Base-by-base conservation (phyloP, 2,113 vertebrate genomes). In the Peromyscus californicus region DNA sequence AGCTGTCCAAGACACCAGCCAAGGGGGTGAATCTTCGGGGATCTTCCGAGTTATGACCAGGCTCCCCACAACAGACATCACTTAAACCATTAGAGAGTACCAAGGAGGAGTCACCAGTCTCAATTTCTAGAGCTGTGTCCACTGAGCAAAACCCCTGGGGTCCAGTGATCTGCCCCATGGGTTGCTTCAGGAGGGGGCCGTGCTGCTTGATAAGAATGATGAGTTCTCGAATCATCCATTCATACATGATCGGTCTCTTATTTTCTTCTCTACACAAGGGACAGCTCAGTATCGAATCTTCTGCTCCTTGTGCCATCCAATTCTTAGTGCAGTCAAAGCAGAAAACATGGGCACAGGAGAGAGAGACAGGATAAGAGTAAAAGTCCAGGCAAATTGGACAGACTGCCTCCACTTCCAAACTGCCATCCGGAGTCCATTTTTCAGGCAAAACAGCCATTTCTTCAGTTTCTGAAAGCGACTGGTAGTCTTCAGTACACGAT, bases 181-280 rank as follows among this genome's bases (percentile, higher is more conserved):
- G 13, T 11, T 42, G 39, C 21, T 89, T 9, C 51, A 93, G 1
- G 26, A 22, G 3, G 17, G 48, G 0, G 4, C 11, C 29, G 0
- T 80, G 70, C 45, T 93, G 72, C 29, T 0, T 42, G 21, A 63
- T 7, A 7, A 74, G 42, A 45, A 59, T 7, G 7, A 3, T 2
- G 39, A 94, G 24, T 0, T 0, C 0, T n/a, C 2, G 9, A 1
- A 63, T 10, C 0, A 31, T 7, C 48, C 21, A 2, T 3, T 76
- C 42, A 13, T 93, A 36, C 39, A 39, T 36, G 67, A 51, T 1
- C 0, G 7, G 2, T 21, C 7, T 42, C 15, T 84, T 2, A 1
- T 1, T 42, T 54, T 31, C 42, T 16, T 0, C 0, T 83, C 54
- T 12, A 69, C 94, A 95, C 5, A 96, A 0, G 26, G 96, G 87